These are phyloP conservation scores for Euclidia mi DNA, from an alignment of 2,888 invertebrate species.

Conservation along the genomic window DNA sequence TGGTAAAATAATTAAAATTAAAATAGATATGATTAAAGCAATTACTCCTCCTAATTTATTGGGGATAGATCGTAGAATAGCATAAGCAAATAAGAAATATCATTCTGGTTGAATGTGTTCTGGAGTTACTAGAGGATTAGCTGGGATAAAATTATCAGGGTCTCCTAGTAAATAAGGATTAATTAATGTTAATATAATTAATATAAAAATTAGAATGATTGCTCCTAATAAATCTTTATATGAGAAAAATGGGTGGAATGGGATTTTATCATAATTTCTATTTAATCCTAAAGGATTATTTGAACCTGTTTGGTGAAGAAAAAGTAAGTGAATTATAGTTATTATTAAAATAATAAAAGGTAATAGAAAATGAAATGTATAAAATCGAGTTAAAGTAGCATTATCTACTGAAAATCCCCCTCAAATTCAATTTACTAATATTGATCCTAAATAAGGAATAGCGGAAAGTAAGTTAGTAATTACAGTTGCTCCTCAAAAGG, in stretches of 20 bases:
- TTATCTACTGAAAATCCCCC: slow-evolving; percentile 94
- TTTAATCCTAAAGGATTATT: slow-evolving; percentile 91
- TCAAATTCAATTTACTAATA: slow-evolving; percentile 93
- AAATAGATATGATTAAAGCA: slow-evolving; percentile 91
- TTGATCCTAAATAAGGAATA: slow-evolving; percentile 91
- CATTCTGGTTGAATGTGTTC: slow-evolving; percentile 95
- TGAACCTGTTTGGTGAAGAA: slow-evolving; percentile 92
- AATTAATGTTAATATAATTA: slow-evolving; percentile 87
- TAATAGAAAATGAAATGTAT: slow-evolving; percentile 93
- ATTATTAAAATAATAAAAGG: slow-evolving; percentile 92
- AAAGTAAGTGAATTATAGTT: slow-evolving; percentile 92
- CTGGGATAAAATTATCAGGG: slow-evolving; percentile 93
- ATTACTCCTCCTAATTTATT: slow-evolving; percentile 95
- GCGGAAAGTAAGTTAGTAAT: slow-evolving; percentile 94
- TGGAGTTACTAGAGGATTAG: slow-evolving; percentile 92
- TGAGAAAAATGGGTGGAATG: slow-evolving; percentile 92
- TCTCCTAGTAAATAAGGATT: slow-evolving; percentile 91
- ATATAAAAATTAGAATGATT: slow-evolving; percentile 87
- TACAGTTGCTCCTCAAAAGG: slow-evolving; percentile 95
- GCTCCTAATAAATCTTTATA: slow-evolving; percentile 92
- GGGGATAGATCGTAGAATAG: slow-evolving; percentile 94
- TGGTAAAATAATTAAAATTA: slow-evolving; percentile 91
- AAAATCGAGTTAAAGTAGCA: slow-evolving; percentile 94
- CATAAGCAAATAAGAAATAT: slow-evolving; percentile 96
- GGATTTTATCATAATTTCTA: slow-evolving; percentile 92